These are phyloP conservation scores for Brachymystax lenok DNA, from an alignment of 2,797 vertebrate genomes.

Conservation along the genomic window DNA sequence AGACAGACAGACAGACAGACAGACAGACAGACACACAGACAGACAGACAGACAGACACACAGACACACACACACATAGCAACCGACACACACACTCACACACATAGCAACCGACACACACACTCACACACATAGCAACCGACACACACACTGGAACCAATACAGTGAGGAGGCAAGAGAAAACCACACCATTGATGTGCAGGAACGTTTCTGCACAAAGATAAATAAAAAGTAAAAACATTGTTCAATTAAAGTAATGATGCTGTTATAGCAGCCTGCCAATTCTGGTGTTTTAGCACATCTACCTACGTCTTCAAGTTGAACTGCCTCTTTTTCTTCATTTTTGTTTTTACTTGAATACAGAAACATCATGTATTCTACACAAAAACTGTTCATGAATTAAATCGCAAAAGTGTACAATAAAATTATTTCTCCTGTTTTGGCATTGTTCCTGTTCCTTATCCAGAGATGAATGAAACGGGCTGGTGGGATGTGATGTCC, in stretches of 20 bases:
- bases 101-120: neutral
- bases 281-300: no score
- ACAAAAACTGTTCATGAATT: no score
- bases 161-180: neutral
- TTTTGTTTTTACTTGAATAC: no score
- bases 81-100: neutral
- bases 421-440: neutral
- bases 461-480: neutral
- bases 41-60: neutral
- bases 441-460: neutral
- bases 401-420: neutral
- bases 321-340: no score
- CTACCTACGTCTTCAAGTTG: neutral
- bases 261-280: neutral
- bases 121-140: neutral
- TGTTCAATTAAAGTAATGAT: neutral
- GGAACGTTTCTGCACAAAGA: neutral
- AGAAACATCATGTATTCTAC: no score
- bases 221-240: neutral
- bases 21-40: neutral
- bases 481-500: neutral
- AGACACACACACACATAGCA: neutral
- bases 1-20: neutral
- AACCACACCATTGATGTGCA: neutral
- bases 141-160: neutral